Base-by-base conservation (phyloP, 1,140 invertebrate genomes). In the Lycorma delicatula region DNA sequence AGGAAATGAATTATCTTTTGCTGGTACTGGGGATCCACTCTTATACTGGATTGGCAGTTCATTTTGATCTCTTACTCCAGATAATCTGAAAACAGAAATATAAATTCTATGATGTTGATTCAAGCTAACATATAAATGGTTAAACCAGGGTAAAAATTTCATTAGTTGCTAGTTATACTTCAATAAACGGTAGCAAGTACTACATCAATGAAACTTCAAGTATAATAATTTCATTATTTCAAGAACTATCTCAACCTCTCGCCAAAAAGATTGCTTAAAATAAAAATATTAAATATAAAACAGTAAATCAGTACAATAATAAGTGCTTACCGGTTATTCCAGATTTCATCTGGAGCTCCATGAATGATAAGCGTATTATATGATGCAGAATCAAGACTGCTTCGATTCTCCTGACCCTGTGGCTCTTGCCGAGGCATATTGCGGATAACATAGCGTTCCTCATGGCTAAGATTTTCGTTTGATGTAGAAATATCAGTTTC, bases 401-500 rank as follows among this genome's bases (percentile, higher is more conserved):
- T 85, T 53, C 84, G 77, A 69, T 87, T 87, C 71, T 95, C 92
- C 73, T 94, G 89, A 5, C 91, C 91, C 72, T 94, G 91, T 11
- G 91, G 91, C 70, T 96, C 91, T 68, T 94, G 91, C 29, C 91
- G 75, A 16, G 87, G 82, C 13, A 85, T 91, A 61, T 90, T 87
- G 59, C 81, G 75, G 58, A 92, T 84, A 16, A 89, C 86, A 76
- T 87, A 88, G 60, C 86, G 78, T 69, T 92, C 87, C 73, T 91
- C 88, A 68, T 85, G 81, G 29, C 88, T 91, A 58, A 94, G 74
- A 73, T 93, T 93, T 72, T 93, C 91, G 60, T 86, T 91, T 6
- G 90, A 93, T 27, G 89, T 91, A 29, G 88, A 92, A 47, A 92
- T 83, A 78, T 93, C 89, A 22, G 89, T 92, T 72, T 93, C 89